Evolutionary conservation across 2,888 invertebrate species (phyloP), one percentile per base, ranked within the genome.

Genomic region (Cephus nigrinus): DNA sequence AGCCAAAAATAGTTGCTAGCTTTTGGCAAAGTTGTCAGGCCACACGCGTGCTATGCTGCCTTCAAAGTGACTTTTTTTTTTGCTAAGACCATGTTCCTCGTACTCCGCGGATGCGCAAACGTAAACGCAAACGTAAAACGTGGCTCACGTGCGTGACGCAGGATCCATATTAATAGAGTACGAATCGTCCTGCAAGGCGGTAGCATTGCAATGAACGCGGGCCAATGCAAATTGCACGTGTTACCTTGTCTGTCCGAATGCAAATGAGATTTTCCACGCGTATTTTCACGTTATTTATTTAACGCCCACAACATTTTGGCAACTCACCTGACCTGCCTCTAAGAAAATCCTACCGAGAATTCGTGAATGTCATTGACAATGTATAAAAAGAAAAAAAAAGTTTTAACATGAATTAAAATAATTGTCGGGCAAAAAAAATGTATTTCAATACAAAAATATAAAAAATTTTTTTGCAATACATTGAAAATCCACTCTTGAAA

Each of bases 121-220:
- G 77, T 75, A 76, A 82, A 82, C 83, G 80, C 80, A 81, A 81
- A 84, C 82, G 81, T 81, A 84, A 82, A 83, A 85, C 85, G 84
- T 84, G 80, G 82, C 78, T 83, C 80, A 83, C 80, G 80, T 78
- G 81, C 86, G 85, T 84, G 84, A 85, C 85, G 85, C 83, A 84
- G 84, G 84, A 84, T 84, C 85, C 87, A 82, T 84, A 84, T 80
- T 83, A 83, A 84, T 82, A 82, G 83, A 83, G 79, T 32, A 31
- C 12, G 71, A 79, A 75, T 79, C 75, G 79, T 77, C 77, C 40
- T 55, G 40, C 23, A 55, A 55, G 40, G 23, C 40, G 23, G 15
- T 9, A 23, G 40, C 2, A 5, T 9, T 23, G 40, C 40, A 23
- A 55, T 55, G 23, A 55, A 23, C 40, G 23, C 9, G 23, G 5